Conservation (phyloP, 2,888 invertebrate genomes). For the Arenicola marina region DNA sequence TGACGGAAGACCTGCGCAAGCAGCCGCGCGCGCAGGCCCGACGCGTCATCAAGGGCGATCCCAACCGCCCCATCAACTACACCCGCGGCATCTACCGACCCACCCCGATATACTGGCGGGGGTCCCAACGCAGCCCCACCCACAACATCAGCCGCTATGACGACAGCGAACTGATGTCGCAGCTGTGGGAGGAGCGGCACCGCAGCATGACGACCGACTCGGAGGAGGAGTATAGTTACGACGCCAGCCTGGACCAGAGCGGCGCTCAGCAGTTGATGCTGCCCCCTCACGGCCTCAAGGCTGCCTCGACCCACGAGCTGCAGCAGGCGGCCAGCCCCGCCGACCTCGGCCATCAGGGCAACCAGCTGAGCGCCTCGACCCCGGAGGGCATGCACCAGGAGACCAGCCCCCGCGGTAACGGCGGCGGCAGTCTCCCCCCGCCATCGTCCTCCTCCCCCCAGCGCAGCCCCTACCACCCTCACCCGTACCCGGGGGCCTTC, state of each 20-base stretch:
- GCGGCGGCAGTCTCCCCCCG: background rate
- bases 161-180: conserved; percentile 26
- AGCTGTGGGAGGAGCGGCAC: conserved; percentile 18
- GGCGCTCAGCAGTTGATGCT: background rate
- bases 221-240: conserved; percentile 15
- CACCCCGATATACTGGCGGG: conserved; percentile 16
- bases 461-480: background rate
- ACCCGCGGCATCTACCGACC: conserved; percentile 30
- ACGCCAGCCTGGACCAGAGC: background rate
- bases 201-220: conserved; percentile 21
- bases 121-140: background rate
- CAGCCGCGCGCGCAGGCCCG: conserved; percentile 12
- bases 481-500: background rate
- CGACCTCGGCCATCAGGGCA: background rate
- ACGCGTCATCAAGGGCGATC: background rate
- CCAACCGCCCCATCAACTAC: conserved; percentile 23
- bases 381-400: background rate
- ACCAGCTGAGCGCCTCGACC: background rate
- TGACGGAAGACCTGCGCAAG: conserved; percentile 17
- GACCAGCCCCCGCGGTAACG: background rate
- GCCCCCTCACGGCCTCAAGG: background rate
- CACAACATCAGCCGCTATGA: conserved; percentile 29
- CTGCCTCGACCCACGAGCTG: background rate
- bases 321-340: background rate
- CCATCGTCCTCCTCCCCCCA: background rate